Percentiles rank a stretch among this genome's conserved stretches.
Conservation (phyloP, 2,888 invertebrate genomes). For the Agapostemon virescens region DNA sequence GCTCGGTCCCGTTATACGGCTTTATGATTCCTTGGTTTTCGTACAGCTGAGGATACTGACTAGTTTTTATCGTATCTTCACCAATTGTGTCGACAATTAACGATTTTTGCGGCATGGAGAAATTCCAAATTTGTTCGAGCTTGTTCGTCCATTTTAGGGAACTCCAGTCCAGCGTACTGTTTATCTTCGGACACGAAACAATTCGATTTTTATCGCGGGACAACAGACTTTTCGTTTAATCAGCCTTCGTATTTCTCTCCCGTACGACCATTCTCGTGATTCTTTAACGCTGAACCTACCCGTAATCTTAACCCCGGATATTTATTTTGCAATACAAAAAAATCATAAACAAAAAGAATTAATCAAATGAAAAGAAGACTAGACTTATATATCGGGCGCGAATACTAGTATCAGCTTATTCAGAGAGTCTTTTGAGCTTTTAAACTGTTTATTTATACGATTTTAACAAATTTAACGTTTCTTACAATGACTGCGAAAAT, state of each 20-base stretch:
- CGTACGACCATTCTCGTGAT: neutral
- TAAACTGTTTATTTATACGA: no score
- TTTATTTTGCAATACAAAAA: neutral
- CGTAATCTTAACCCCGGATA: neutral
- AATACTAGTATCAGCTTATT: no score
- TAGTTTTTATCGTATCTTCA: constrained; percentile 66
- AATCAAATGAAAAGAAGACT: no score
- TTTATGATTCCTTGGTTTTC: neutral
- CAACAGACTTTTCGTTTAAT: neutral
- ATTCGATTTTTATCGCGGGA: neutral
- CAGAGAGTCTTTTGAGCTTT: no score
- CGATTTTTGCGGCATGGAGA: constrained; percentile 54
- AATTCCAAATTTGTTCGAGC: constrained; percentile 66
- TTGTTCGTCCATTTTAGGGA: constrained; percentile 68
- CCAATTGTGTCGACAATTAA: constrained; percentile 45
- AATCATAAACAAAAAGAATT: no score
- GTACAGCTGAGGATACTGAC: constrained; percentile 48
- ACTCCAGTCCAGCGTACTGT: constrained; percentile 71
- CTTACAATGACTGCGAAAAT: no score
- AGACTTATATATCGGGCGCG: no score
- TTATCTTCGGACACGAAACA: constrained; percentile 62
- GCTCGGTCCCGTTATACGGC: neutral
- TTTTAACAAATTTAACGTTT: no score
- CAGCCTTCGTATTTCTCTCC: neutral
- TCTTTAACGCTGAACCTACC: neutral